These are phyloP conservation scores for Drosophila setosimentum DNA, from an alignment of 2,888 invertebrate genomes.

Conservation along the genomic window DNA sequence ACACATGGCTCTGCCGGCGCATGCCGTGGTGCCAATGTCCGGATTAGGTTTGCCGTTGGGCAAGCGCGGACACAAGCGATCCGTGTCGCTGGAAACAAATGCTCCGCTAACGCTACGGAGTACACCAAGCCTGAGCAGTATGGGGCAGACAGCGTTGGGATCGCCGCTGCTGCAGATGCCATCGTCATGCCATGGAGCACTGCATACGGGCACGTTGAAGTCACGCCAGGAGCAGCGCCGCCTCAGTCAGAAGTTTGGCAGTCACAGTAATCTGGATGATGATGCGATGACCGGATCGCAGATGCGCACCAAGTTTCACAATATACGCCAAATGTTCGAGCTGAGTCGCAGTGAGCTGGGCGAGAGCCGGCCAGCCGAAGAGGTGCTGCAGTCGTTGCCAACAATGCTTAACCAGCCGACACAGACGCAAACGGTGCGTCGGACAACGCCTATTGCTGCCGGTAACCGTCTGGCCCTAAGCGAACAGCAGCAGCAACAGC, in stretches of 20 bases:
- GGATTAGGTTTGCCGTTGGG: conserved; percentile 37
- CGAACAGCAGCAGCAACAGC: conserved; percentile 23
- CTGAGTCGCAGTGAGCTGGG: conserved; percentile 65
- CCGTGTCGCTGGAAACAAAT: conserved; percentile 83
- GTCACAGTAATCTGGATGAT: conserved; percentile 83
- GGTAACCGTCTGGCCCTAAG: conserved; percentile 64
- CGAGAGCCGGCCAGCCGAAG: conserved; percentile 36
- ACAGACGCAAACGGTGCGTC: conserved; percentile 48
- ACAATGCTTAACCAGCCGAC: conserved; percentile 49
- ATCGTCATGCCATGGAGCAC: conserved; percentile 21
- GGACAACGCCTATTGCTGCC: conserved; percentile 63
- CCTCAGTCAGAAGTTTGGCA: conserved; percentile 83
- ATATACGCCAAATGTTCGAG: conserved; percentile 85
- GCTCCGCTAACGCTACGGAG: conserved; percentile 62
- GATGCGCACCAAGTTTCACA: conserved; percentile 83
- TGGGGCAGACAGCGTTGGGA: conserved; percentile 63
- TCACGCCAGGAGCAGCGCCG: conserved; percentile 84
- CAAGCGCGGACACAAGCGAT: conserved; percentile 84
- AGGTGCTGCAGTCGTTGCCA: conserved; percentile 61
- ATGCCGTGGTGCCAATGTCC: conserved; percentile 53
- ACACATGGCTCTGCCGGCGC: conserved; percentile 74
- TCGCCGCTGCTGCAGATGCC: conserved; percentile 65
- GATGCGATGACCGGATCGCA: conserved; percentile 72
- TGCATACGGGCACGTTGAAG: conserved; percentile 83
- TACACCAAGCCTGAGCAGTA: conserved; percentile 78